phyloP scores from a whole-genome alignment of 2,113 vertebrate genomes.

The Paradisaea rubra region DNA sequence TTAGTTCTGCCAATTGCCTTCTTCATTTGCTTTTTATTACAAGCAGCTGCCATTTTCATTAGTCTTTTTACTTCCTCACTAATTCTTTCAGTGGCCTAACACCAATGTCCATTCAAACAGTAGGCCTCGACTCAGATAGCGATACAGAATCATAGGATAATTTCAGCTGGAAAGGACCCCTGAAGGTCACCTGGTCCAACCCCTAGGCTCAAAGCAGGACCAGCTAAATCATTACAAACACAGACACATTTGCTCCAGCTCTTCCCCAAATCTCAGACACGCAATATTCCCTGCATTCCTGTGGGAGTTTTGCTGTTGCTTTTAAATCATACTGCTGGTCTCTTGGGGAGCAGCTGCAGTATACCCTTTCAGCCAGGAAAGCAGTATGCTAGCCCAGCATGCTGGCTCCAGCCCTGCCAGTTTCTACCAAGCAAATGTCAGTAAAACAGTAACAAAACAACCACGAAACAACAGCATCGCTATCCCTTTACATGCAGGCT shows the following conservation, averaged over 20 bases:
- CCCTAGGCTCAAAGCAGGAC: not conserved
- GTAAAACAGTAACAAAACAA: not conserved
- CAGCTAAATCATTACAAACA: not conserved
- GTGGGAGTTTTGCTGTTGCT: conserved; percentile 9
- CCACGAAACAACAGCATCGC: fast-evolving
- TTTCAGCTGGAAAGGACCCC: conserved; percentile 9
- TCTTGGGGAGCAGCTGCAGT: conserved; percentile 44
- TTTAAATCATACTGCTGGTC: conserved; percentile 24
- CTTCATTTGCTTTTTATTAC: not conserved
- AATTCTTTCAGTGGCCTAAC: not conserved
- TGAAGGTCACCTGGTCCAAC: conserved; percentile 27
- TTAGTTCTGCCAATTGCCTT: not conserved
- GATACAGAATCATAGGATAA: not conserved
- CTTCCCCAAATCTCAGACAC: not conserved
- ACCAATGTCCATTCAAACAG: not conserved
- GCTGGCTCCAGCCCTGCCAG: not conserved
- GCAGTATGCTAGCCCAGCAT: not conserved
- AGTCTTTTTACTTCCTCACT: not conserved
- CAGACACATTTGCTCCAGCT: not conserved
- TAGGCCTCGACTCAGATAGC: not conserved
- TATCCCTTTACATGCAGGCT: not conserved
- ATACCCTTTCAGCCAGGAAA: conserved; percentile 2
- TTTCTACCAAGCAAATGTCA: not conserved
- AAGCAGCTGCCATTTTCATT: not conserved
- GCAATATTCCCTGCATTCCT: not conserved